phyloP scores from a whole-genome alignment of 2,797 vertebrate species.

The Xenentodon cancila region DNA sequence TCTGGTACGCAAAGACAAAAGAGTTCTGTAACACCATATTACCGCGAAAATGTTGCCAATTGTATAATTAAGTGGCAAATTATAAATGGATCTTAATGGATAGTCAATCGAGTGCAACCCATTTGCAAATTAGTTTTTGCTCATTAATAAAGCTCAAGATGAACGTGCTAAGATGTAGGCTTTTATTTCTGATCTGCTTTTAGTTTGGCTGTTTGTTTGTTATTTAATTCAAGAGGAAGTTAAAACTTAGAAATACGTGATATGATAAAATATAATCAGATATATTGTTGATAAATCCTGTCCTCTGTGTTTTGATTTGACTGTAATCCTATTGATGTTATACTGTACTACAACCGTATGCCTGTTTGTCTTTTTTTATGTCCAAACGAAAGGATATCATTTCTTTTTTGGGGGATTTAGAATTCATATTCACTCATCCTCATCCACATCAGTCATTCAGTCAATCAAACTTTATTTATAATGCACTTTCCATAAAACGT shows the following conservation, averaged over 20 bases:
- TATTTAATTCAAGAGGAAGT: conserved; percentile 14
- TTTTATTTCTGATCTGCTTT: conserved; percentile 45
- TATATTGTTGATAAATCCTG: too few relatives aligned
- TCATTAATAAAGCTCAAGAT: conserved; percentile 55
- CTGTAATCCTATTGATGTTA: conserved; percentile 42
- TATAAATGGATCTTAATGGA: conserved; percentile 53
- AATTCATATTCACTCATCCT: background rate
- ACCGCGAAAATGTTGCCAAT: conserved; percentile 38
- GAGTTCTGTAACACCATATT: conserved; percentile 31
- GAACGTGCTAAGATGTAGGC: conserved; percentile 41
- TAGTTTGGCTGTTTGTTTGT: background rate
- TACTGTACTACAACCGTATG: too few relatives aligned
- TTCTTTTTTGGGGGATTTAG: conserved; percentile 6
- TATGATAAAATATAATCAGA: too few relatives aligned
- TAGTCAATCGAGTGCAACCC: conserved; percentile 60
- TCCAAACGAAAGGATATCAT: conserved; percentile 11
- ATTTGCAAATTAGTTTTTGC: conserved; percentile 58
- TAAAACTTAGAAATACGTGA: conserved; percentile 10
- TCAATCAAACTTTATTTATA: background rate
- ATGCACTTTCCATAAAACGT: background rate
- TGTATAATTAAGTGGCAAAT: conserved; percentile 56
- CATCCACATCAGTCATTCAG: background rate
- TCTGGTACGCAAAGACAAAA: conserved; percentile 31
- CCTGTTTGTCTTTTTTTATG: too few relatives aligned
- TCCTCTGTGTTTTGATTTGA: background rate